Evolutionary conservation across 2,113 vertebrate genomes (phyloP), one percentile per base, ranked within the genome.

Genomic region (Hiodon alosoides): DNA sequence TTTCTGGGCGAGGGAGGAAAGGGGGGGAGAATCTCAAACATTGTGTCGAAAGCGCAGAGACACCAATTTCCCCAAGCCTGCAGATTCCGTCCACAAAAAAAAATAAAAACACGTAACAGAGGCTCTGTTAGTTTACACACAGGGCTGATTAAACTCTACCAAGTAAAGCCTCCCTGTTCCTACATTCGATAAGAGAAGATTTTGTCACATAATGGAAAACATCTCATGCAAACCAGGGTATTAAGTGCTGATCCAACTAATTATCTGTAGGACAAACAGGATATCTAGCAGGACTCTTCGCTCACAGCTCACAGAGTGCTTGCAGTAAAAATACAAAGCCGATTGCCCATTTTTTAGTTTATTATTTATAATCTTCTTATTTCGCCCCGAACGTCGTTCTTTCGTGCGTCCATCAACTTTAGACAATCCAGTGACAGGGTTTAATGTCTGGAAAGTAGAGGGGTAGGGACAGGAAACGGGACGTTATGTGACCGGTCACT

Each of bases 341-440:
- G n/a, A 54, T 50, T 5, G 80, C 86, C 58, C 14, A 54, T 85
- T 84, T 84, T 74, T 86, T 81, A 87, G 89, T 82, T 85, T 83
- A 86, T 84, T 83, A 83, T 85, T 85, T 87, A 88, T 87, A 87
- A 89, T 88, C 87, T 86, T 84, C 85, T 87, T 86, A 83, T 88
- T 90, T 82, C 87, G 85, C 84, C 83, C 86, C 87, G 83, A 90
- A 88, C 86, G 83, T 79, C 58, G 79, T 79, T 87, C 82, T 88
- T 89, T 87, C 82, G 84, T 83, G 86, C 88, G 89, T 88, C 87
- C 90, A 89, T 90, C 86, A 88, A 84, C 84, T 85, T 83, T 75
- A 80, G 3, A 80, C 83, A 76, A 83, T 84, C 76, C 85, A 84
- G 84, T 79, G 72, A 71, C 31, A 78, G 80, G 83, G 81, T 79